Base-by-base conservation (phyloP, 2,888 invertebrate genomes). In the Drosophila buzzatii region DNA sequence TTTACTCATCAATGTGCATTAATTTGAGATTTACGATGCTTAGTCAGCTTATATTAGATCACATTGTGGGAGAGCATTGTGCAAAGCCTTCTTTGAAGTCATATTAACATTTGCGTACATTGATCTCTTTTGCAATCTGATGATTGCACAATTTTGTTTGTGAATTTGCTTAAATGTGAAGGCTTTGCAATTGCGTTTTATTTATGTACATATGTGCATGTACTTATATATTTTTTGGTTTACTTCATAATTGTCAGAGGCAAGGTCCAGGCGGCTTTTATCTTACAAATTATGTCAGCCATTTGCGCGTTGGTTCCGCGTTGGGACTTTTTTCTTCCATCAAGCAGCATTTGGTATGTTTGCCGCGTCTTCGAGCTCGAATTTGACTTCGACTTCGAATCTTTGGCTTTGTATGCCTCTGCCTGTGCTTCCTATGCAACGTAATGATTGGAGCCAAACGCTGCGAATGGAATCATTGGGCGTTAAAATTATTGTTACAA, bases 401-500 rank as follows among this genome's bases (percentile, higher is more conserved):
- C 49, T 31, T 12, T 51, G 33, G 20, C 53, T 53, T 53, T 47
- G 18, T 52, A 7, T 41, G 33, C 18, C 47, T 65, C 39, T 39
- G 20, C n/a, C 10, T 23, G 57, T 47, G 49, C 77, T 79, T 81
- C 78, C 81, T 69, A 67, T 55, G 66, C 39, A 20, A 33, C 62
- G 60, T 61, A 56, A 71, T 73, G 70, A 73, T 78, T n/a, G 49
- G 71, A 64, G 59, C 56, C 53, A 61, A 69, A 47, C 18, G 44
- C 57, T 53, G 56, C 66, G 58, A 55, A 55, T 68, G 72, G 67
- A 69, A 79, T 79, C 74, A 63, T 52, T 27, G 55, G 70, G 62
- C 69, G 57, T 73, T 70, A 56, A 70, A 73, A 76, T 79, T 74
- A 86, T 67, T 75, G 82, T 85, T 73, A 87, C 85, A 84, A 81